Percentiles rank a stretch among this genome's conserved stretches.
These are phyloP conservation scores for Rhagoletis zephyria DNA, from an alignment of 1,140 invertebrate genomes.

Conservation along the genomic window DNA sequence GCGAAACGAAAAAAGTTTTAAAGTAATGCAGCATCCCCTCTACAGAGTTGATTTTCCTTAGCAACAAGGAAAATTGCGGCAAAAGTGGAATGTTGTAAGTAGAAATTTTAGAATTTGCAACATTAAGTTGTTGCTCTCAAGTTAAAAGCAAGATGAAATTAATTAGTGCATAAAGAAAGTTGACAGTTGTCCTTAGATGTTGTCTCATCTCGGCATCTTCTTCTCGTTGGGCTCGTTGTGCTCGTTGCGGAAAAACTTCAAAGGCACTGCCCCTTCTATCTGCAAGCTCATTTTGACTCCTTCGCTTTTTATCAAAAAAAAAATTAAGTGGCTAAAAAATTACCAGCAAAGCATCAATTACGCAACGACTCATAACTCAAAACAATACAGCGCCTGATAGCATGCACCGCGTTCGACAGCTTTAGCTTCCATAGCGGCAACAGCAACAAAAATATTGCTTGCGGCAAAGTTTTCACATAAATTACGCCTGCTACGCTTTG, in stretches of 20 bases:
- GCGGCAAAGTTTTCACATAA: slow-evolving; percentile 35
- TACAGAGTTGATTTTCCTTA: neutral
- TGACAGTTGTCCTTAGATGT: neutral
- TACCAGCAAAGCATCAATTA: slow-evolving; percentile 15
- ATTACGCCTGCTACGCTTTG: neutral
- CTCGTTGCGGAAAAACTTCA: neutral
- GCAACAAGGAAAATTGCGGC: neutral
- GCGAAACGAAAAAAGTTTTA: too few species aligned
- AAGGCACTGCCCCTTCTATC: neutral
- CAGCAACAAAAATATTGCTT: neutral
- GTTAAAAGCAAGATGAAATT: slow-evolving; percentile 8
- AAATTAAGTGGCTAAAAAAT: neutral
- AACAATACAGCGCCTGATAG: neutral
- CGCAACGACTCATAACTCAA: slow-evolving; percentile 30
- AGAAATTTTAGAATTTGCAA: neutral
- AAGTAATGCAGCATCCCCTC: neutral
- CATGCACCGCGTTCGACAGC: slow-evolving; percentile 22
- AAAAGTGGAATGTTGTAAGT: neutral
- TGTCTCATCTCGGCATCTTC: neutral
- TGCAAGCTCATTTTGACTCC: neutral
- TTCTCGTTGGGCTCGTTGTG: neutral
- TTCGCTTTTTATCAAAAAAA: neutral
- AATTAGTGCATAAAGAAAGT: neutral
- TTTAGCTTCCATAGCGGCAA: neutral
- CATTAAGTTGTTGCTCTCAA: neutral